Evolutionary conservation across 2,888 invertebrate species (phyloP), one percentile per base, ranked within the genome.

Genomic region (Drosophila siamana): DNA sequence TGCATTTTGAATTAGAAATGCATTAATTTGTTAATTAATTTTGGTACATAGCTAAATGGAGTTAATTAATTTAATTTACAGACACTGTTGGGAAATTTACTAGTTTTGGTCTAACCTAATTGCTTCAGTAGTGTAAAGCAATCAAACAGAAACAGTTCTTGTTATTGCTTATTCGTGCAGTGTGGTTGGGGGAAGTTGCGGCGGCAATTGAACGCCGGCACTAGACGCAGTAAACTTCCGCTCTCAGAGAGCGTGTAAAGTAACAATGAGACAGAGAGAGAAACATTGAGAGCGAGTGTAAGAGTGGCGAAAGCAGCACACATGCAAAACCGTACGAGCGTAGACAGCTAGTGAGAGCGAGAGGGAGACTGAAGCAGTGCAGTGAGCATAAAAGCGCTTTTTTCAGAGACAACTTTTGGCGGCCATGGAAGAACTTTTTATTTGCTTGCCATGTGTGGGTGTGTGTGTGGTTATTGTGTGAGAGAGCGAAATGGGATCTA

Each of bases 401-500:
- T 74, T 59, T 41, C 52, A 74, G 66, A 66, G 62, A 63, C 63
- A 69, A 68, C 61, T 66, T 68, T 75, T 79, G 61, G 33, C 59
- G 71, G 77, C 64, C 61, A 63, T 44, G 52, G 68, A 43, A 64
- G 60, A 75, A 70, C 68, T 68, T 74, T 76, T 62, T 47, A 63
- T 61, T 56, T 46, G 78, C 59, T 64, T 44, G 67, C 30, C 28
- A 48, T 48, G 67, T 44, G 68, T 72, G 26, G n/a, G n/a, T n/a
- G 74, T 15, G 59, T 61, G 65, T 62, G 61, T 38, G 65, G 38
- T 57, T 63, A 43, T 11, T 19, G 19, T 19, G 19, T 2, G 19
- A 26, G 71, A 66, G 52, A 68, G 73, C 50, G 63, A 64, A 69
- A 75, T 72, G 79, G 88, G 89, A 88, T 90, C 71, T 67, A 71